phyloP scores from a whole-genome alignment of 2,113 vertebrate species.

The Reinhardtius hippoglossoides region DNA sequence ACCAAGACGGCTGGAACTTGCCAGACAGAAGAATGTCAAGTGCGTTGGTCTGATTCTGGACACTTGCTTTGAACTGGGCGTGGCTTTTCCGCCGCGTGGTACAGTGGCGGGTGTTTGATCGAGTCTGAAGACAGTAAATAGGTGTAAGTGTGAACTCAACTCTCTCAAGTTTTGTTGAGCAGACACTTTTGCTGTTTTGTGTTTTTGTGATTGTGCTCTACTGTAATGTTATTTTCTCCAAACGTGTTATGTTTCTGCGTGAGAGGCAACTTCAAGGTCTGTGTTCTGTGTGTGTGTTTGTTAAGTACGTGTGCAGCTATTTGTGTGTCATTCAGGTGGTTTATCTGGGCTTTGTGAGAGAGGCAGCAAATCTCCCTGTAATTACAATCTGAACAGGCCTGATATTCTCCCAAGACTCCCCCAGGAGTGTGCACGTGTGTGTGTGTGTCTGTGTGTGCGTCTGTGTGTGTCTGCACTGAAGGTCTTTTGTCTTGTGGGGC shows the following conservation, averaged over 20 bases:
- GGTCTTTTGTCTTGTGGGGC: conserved; percentile 76
- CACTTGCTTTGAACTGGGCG: too few relatives aligned
- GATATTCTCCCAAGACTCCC: conserved; percentile 75
- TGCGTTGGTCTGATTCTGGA: too few relatives aligned
- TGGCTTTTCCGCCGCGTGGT: too few relatives aligned
- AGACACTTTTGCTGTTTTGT: too few relatives aligned
- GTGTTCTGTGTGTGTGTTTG: neutral
- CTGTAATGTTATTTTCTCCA: neutral
- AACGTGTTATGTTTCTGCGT: neutral
- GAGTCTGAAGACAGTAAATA: too few relatives aligned
- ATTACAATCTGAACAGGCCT: conserved; percentile 75
- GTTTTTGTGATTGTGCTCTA: too few relatives aligned
- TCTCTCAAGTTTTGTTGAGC: too few relatives aligned
- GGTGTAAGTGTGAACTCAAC: too few relatives aligned
- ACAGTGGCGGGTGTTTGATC: too few relatives aligned
- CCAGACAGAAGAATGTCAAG: too few relatives aligned
- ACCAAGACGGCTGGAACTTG: too few relatives aligned
- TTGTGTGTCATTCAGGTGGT: conserved; percentile 61
- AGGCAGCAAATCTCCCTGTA: conserved; percentile 74
- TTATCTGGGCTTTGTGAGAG: conserved; percentile 66
- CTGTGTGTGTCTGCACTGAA: conserved; percentile 28
- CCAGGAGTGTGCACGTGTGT: conserved; percentile 50
- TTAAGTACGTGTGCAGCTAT: conserved; percentile 8
- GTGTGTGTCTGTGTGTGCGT: conserved; percentile 33
- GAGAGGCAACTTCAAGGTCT: neutral